Evolutionary conservation across 1,140 invertebrate genomes (phyloP).

Genomic region (Stegodyphus mimosarum): DNA sequence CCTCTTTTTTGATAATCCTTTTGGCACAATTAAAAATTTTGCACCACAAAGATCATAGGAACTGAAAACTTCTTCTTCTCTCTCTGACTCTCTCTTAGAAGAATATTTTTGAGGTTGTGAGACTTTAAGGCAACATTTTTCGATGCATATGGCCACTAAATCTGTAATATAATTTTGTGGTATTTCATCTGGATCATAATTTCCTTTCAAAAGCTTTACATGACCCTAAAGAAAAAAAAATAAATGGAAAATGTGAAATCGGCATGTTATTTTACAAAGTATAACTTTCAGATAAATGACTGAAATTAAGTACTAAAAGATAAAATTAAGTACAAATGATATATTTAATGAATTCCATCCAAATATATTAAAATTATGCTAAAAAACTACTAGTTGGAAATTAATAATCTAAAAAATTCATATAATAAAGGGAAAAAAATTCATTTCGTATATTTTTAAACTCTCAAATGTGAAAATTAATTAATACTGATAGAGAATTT

Average conservation of each 20-base stretch:
- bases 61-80: background rate
- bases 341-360: too few species aligned
- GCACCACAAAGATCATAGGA: conserved; percentile 27
- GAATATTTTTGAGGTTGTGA: background rate
- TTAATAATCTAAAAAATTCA: too few species aligned
- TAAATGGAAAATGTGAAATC: background rate
- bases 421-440: too few species aligned
- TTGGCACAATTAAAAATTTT: conserved; percentile 29
- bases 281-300: too few species aligned
- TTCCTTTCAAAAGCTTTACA: conserved; percentile 31
- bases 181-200: conserved; percentile 29
- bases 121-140: conserved; percentile 27
- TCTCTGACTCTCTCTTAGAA: background rate
- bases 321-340: too few species aligned
- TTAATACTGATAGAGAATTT: too few species aligned
- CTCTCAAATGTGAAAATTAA: too few species aligned
- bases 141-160: conserved; percentile 8
- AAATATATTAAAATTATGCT: too few species aligned
- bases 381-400: too few species aligned
- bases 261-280: too few species aligned
- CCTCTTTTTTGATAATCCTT: conserved; percentile 25
- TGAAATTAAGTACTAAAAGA: too few species aligned
- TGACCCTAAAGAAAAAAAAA: conserved; percentile 6
- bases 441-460: too few species aligned
- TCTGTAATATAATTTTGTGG: conserved; percentile 8